Evolutionary conservation across 92 coral and sea anemone genomes (phyloP).

Genomic region (Actinostola sp.): DNA sequence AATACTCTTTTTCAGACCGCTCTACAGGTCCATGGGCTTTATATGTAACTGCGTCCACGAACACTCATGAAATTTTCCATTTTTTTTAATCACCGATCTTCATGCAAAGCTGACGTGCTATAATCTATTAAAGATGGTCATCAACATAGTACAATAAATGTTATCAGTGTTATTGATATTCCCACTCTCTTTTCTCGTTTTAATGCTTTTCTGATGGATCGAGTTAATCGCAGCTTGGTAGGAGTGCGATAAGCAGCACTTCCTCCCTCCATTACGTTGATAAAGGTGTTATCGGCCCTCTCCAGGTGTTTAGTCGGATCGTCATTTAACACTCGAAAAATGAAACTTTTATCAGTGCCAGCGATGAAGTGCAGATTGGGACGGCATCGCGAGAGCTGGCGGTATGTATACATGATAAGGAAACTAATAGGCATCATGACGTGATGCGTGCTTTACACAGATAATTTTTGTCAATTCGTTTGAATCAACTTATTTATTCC

Average conservation of each 20-base stretch:
- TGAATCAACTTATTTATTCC: too few relatives aligned
- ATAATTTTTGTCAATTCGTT: too few relatives aligned
- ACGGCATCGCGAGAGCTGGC: not conserved
- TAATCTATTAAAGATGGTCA: constrained; percentile 3
- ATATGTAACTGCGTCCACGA: too few relatives aligned
- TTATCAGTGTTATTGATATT: constrained; percentile 9
- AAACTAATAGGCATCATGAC: too few relatives aligned
- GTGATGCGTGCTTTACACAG: too few relatives aligned
- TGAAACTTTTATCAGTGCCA: constrained; percentile 5
- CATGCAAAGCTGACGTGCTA: not conserved
- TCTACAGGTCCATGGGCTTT: too few relatives aligned
- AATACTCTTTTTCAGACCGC: too few relatives aligned
- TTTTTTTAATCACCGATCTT: not conserved
- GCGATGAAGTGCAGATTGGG: not conserved
- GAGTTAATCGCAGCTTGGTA: not conserved
- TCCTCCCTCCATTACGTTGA: constrained; percentile 4
- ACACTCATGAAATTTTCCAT: not conserved
- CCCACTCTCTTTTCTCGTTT: not conserved
- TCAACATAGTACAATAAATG: not conserved
- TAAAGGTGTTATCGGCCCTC: constrained; percentile 18
- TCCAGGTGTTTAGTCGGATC: constrained; percentile 14
- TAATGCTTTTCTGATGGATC: constrained; percentile 10
- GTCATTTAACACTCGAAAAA: constrained; percentile 10
- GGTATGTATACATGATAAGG: not conserved
- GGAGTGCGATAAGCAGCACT: constrained; percentile 16